Base-by-base conservation (phyloP, 35 echinoderm and acorn worm species). In the Eucidaris tribuloides region DNA sequence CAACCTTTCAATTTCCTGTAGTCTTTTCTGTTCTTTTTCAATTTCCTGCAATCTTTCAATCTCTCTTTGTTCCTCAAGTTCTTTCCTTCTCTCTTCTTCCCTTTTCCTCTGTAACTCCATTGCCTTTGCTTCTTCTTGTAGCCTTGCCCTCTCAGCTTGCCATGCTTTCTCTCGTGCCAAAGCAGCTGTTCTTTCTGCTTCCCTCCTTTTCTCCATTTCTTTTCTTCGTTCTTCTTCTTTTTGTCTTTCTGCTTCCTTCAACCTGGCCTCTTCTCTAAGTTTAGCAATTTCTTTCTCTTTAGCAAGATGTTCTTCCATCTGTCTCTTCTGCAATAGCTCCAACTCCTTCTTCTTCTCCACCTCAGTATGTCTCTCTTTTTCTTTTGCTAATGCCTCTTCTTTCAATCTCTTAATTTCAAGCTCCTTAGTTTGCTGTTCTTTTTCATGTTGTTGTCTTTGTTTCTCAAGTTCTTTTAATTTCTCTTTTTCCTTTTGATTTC, bases 281-380 rank as follows among this genome's bases (percentile, higher is more conserved):
- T 40, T 48, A 42, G 39, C n/a, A 15, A 15, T 70, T 42, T 82
- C 43, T 52, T 64, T 18, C 25, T 40, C 60, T 82, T 81, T 82
- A 40, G 29, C 37, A n/a, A 38, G 18, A 17, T 56, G 61, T 23
- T 89, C 79, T 77, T 74, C 62, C 39, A 38, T 39, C 35, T 76
- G 33, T 40, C 28, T 80, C 68, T 74, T 36, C n/a, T 74, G 68
- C 68, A 74, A 44, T 43, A 33, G 31, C 38, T 61, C 15, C 11
- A 71, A 28, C 27, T 76, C 50, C 25, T 19, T 80, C 60, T 81
- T 37, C 44, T 89, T 37, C 44, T 82, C 65, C 44, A 32, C 59
- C 33, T 83, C 87, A 37, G 43, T 27, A 42, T 89, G 45, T 17
- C 65, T 42, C 20, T 82, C 68, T 22, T 74, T 74, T 20, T 74